Conservation (phyloP, 2,888 invertebrate genomes). For the Taphrorychus bicolor region DNA sequence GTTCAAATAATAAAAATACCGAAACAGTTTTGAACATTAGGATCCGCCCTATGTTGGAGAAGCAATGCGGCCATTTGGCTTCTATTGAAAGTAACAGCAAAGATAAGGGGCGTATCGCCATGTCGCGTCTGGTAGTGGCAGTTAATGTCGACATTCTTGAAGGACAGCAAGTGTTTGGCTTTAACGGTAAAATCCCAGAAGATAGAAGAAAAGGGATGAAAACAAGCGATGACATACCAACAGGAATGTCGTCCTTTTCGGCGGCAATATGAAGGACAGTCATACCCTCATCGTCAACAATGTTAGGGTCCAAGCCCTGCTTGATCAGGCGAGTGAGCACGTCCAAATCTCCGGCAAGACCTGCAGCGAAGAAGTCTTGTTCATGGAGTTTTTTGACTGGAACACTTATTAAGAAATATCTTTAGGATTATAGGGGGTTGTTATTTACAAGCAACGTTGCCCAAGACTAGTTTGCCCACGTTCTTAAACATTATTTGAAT, state of each 20-base stretch:
- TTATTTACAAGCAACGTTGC: background rate
- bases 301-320: conserved; percentile 41
- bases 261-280: conserved; percentile 44
- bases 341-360: conserved; percentile 28
- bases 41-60: conserved; percentile 37
- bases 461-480: background rate
- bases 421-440: background rate
- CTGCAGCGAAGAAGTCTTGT: conserved; percentile 27
- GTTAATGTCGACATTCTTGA: conserved; percentile 11
- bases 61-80: conserved; percentile 37
- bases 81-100: conserved; percentile 9
- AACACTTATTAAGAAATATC: background rate
- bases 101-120: conserved; percentile 24
- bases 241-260: conserved; percentile 39
- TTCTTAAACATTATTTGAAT: background rate
- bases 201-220: background rate
- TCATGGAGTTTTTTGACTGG: conserved; percentile 14
- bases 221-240: conserved; percentile 23
- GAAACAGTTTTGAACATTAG: conserved; percentile 34
- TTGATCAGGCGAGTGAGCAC: conserved; percentile 31
- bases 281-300: conserved; percentile 11
- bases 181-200: background rate
- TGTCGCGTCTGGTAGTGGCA: background rate
- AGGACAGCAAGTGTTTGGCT: conserved; percentile 5
- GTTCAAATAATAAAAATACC: conserved; percentile 28